A percentile compares a stretch with the other conserved stretches of the same genome.
Conservation (phyloP, 2,113 vertebrate species). For the Mionectes macconnelli region DNA sequence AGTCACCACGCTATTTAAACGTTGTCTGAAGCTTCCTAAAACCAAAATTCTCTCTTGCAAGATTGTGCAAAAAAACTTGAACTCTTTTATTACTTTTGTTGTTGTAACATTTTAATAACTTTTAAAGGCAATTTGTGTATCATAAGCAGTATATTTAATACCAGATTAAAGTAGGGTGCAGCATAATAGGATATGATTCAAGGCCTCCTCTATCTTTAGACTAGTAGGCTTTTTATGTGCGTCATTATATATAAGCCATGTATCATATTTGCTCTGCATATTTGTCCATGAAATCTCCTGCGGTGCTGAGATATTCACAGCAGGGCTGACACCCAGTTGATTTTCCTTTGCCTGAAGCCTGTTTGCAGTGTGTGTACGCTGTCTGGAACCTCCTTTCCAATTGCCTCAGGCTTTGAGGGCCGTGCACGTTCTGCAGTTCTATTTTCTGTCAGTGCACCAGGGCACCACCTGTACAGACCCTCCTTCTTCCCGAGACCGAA, state of each 20-base stretch:
- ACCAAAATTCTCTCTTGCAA: constrained; percentile 28
- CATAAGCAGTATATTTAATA: constrained; percentile 34
- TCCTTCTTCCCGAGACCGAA: background rate
- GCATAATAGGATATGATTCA: constrained; percentile 26
- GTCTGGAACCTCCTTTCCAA: background rate
- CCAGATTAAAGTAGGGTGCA: constrained; percentile 45
- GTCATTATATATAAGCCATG: background rate
- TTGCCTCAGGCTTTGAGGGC: background rate
- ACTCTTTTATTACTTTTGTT: constrained; percentile 49
- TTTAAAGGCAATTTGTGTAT: constrained; percentile 25
- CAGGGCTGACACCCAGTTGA: background rate
- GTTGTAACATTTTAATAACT: constrained; percentile 60
- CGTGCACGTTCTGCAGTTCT: background rate
- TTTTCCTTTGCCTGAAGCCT: background rate
- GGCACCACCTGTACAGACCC: background rate
- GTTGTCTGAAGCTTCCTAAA: constrained; percentile 30
- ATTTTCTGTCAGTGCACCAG: background rate
- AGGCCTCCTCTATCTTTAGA: constrained; percentile 29
- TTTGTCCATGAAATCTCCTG: constrained; percentile 17
- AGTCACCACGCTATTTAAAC: background rate
- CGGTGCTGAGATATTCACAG: background rate
- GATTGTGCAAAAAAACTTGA: constrained; percentile 70
- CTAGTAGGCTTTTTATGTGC: background rate
- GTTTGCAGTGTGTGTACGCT: background rate
- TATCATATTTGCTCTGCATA: background rate